Evolutionary conservation across 2,797 vertebrate species (phyloP).

Genomic region (Pteronotus mesoamericanus): DNA sequence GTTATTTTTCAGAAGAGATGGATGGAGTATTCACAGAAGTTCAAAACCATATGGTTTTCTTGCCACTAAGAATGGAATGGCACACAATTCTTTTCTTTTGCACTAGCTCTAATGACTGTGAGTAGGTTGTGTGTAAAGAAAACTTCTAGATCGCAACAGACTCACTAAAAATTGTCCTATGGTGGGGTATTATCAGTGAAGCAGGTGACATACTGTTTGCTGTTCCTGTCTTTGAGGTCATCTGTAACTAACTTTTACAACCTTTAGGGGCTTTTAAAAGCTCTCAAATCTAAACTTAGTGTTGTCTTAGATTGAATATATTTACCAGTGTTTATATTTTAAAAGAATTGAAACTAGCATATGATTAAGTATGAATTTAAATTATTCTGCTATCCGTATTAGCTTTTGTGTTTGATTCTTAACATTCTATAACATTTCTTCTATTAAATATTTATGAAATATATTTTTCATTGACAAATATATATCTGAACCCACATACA

Average conservation of each 20-base stretch:
- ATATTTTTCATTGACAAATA: background rate
- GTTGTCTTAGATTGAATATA: background rate
- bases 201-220: background rate
- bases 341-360: background rate
- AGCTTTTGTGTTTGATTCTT: slow-evolving; percentile 15
- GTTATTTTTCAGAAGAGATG: background rate
- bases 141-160: background rate
- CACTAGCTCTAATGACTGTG: background rate
- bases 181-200: background rate
- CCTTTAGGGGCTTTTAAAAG: background rate
- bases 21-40: background rate
- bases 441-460: background rate
- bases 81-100: background rate
- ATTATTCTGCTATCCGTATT: background rate
- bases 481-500: background rate
- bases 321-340: background rate
- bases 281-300: background rate
- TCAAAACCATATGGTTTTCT: background rate
- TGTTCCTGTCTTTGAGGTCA: background rate
- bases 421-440: background rate
- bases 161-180: background rate
- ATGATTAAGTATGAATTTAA: background rate
- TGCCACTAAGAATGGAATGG: background rate
- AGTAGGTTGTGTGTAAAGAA: background rate
- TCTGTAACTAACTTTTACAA: background rate